Base-by-base conservation (phyloP, 1,140 invertebrate genomes). In the Melitaea cinxia region DNA sequence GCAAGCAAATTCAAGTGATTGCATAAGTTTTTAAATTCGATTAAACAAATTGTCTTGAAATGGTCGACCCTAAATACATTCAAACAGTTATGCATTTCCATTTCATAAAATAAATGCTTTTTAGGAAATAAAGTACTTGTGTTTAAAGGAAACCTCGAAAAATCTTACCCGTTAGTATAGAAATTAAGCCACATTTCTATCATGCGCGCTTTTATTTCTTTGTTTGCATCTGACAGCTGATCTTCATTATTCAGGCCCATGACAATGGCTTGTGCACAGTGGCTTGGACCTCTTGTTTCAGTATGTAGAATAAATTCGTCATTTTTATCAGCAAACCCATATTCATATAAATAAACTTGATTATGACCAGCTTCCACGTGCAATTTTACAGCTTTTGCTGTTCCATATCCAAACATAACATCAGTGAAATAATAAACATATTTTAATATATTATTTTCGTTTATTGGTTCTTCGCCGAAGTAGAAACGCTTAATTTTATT, bases 401-500 rank as follows among this genome's bases (percentile, higher is more conserved):
- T 59, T 14, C 53, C 57, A 50, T 66, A 62, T 1, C 17, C 35
- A 55, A 70, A 75, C n/a, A 73, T 49, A 6, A 62, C 59, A 53
- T 76, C 73, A 17, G 61, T 63, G 4, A 64, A 65, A 17, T 70
- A 76, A 12, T 73, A 10, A 35, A 73, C 49, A 37, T 39, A 70
- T 4, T 26, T 19, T 19, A 69, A 21, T 14, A 66, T 30, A 58
- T 56, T 69, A 21, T 62, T 21, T n/a, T 59, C 54, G 2, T 42
- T 45, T 1, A 78, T 39, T 24, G 47, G 61, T 39, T 67, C 19
- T 47, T 70, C 52, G 0, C 50, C 68, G 45, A 76, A 78, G 54
- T 78, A 78, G 53, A 69, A 76, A 26, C 60, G 39, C 60, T 76
- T 73, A 5, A 74, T 60, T 62, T 49, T n/a, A 3, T 50, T 1